Base-by-base conservation (phyloP, 2,888 invertebrate genomes). In the Aspidiotus rigidus region DNA sequence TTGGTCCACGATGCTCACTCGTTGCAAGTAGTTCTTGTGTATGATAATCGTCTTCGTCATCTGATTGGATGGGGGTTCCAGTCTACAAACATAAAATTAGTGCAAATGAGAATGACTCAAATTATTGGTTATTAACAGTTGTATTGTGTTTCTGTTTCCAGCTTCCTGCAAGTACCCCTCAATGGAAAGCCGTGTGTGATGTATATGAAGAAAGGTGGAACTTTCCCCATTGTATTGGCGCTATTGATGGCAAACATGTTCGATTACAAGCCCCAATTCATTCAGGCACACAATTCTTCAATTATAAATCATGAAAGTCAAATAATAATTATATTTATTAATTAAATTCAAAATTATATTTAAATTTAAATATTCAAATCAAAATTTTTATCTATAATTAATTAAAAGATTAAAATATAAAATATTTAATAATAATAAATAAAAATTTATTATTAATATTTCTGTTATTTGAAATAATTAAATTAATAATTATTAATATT, bases 231-330 rank as follows among this genome's bases (percentile, higher is more conserved):
- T 62, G 42, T 59, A 13, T 59, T 17, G 60, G 60, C 11, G 60
- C 60, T 59, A 60, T 62, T 13, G 62, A 62, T 62, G 62, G 62
- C 13, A 62, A 62, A 41, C 62, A 62, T 44, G 42, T 62, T 13
- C 8, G n/a, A 41, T 16, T 62, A 40, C 62, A 62, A 41, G 28
- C 62, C 11, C 62, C 62, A 39, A 41, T 62, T 9, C 15, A 62
- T 9, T 62, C 62, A 8, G 62, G 62, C n/a, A 62, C 28, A 28
- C 28, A 62, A 13, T 62, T 62, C 42, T 39, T 62, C 16, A 62
- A 62, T 42, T 62, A 39, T 15, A n/a, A 62, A 39, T 62, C 42
- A 13, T 39, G n/a, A n/a, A n/a, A 60, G 15, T 62, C n/a, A n/a
- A 28, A 28, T 28, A 28, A 28, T 28, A 28, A 28, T 28, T 28